Evolutionary conservation across 2,888 invertebrate species (phyloP), one percentile per base, ranked within the genome.

Genomic region (Dascillus cervinus): DNA sequence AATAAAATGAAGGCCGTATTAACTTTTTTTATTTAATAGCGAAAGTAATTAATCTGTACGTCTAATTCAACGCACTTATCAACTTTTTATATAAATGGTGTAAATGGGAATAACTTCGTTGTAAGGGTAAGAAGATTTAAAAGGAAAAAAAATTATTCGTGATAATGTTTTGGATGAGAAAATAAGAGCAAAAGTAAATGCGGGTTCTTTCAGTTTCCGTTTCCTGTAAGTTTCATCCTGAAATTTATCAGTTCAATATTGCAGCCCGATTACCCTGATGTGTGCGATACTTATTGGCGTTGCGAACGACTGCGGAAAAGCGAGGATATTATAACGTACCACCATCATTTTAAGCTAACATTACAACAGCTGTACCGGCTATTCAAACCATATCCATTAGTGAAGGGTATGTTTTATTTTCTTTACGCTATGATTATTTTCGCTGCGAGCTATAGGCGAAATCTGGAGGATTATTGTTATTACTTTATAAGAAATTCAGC

Each of bases 341-440:
- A 29, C 32, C 26, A 32, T 30, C 29, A 30, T 30, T 40, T 26
- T 25, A 34, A 30, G 29, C 29, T 24, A 19, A 33, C 35, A 36
- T 36, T 39, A 38, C 34, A 33, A 39, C 38, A 32, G 38, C 31
- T 34, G 38, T 34, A 39, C 34, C 29, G 33, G 33, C 38, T 34
- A 39, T 39, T 37, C 39, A 39, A 37, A 39, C 36, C 39, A 34
- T 39, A 37, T 37, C 39, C 39, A 39, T 39, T 39, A 37, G 29
- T 26, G 29, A 6, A 17, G 4, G 17, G 4, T 8, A 17, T 6
- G 17, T 6, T 17, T 8, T 8, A 17, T 17, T 17, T 17, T 17
- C 17, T 17, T 8, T 28, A 14, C 27, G 28, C 29, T 13, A 26
- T 31, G 30, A 37, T 33, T 26, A 33, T 37, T 37, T 37, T 26